Conservation (phyloP, 2,113 vertebrate species). For the Pseudorhombus dupliciocellatus region DNA sequence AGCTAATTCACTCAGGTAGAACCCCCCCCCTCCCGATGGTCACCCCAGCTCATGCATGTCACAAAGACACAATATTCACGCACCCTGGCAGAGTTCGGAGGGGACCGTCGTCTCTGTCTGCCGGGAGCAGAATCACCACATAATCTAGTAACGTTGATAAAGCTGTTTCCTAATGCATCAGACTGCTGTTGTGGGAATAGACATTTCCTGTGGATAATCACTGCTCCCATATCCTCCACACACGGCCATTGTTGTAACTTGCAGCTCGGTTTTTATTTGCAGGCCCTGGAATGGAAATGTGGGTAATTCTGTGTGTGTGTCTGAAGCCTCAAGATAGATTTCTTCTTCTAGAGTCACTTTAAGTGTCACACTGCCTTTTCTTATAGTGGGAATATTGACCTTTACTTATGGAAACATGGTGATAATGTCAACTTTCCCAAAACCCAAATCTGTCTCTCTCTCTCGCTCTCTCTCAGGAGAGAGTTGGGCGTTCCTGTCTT, state of each 20-base stretch:
- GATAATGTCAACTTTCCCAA: constrained; percentile 66
- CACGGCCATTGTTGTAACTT: constrained; percentile 17
- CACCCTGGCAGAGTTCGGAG: not conserved
- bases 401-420: constrained; percentile 55
- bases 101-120: constrained; percentile 1
- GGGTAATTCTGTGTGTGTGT: constrained; percentile 1
- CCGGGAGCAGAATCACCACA: constrained; percentile 12
- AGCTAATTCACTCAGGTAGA: not conserved
- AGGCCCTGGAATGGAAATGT: constrained; percentile 31
- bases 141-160: constrained; percentile 42
- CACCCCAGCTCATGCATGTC: not conserved
- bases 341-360: constrained; percentile 9
- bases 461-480: constrained; percentile 13
- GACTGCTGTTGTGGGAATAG: constrained; percentile 45
- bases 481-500: constrained; percentile 63
- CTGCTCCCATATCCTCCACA: constrained; percentile 42
- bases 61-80: not conserved
- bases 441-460: constrained; percentile 50
- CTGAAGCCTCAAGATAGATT: constrained; percentile 5
- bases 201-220: constrained; percentile 61
- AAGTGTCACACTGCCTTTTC: constrained; percentile 13
- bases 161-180: constrained; percentile 52
- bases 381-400: constrained; percentile 43
- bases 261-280: constrained; percentile 7
- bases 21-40: not conserved